phyloP scores from a whole-genome alignment of 2,113 vertebrate species.

The Pollimyrus isidori region DNA sequence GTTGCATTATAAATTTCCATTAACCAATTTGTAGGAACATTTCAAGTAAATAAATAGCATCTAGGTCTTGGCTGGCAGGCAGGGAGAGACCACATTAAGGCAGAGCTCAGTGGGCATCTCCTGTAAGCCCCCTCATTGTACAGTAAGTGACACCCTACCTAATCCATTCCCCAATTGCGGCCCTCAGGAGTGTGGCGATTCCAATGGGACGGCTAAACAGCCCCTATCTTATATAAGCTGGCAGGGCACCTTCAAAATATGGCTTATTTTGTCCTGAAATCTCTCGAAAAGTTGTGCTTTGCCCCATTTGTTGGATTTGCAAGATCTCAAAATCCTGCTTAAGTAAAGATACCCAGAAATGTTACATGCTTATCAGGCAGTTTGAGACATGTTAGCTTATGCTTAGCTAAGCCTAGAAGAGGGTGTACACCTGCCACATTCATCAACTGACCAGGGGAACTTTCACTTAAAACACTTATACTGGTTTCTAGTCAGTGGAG shows the following conservation, averaged over 20 bases:
- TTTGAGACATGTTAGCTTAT: not conserved
- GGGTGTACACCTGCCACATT: not conserved
- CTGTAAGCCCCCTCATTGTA: not conserved
- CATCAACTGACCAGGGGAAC: not conserved
- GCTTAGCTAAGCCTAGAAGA: not conserved
- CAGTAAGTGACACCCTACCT: not conserved
- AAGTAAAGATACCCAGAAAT: not conserved
- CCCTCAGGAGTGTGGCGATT: not conserved
- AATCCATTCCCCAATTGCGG: not conserved
- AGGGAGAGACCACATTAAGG: constrained; percentile 31
- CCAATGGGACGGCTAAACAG: not conserved
- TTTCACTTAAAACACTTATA: not conserved
- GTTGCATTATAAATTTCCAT: not conserved
- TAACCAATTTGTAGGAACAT: not conserved
- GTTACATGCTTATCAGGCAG: not conserved
- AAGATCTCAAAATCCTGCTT: not conserved
- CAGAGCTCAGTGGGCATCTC: constrained; percentile 29
- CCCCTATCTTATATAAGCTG: not conserved
- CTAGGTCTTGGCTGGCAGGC: constrained; percentile 11
- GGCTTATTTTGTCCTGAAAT: not conserved
- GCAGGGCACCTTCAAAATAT: not conserved
- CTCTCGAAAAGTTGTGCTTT: not conserved
- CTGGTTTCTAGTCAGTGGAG: not conserved
- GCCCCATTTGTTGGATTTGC: not conserved
- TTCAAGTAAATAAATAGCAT: not conserved